Percentiles rank a stretch among this genome's conserved stretches.
Conservation (phyloP, 1,140 invertebrate genomes). For the Heliconius melpomene region DNA sequence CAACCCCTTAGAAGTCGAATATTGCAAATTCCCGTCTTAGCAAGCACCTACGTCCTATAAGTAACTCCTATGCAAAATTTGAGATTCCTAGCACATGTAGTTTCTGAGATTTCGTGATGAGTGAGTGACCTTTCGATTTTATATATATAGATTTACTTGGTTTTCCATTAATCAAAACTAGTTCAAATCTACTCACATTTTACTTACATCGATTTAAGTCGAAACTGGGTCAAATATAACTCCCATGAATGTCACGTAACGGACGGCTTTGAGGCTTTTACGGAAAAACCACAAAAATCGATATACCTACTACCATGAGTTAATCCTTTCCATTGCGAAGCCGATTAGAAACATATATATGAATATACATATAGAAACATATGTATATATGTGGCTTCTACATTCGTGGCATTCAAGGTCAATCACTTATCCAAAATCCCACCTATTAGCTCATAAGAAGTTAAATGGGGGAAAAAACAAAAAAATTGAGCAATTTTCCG, state of each 20-base stretch:
- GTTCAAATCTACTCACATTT: background rate
- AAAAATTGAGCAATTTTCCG: no score
- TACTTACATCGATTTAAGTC: conserved; percentile 20
- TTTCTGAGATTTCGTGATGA: no score
- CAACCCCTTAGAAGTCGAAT: no score
- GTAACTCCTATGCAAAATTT: no score
- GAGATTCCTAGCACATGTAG: no score
- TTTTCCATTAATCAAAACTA: background rate
- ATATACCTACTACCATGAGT: conserved; percentile 15
- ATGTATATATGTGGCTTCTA: background rate
- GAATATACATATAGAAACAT: background rate
- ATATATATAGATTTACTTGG: no score
- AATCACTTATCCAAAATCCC: no score
- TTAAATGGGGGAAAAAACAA: background rate
- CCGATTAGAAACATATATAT: background rate
- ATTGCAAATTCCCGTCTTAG: no score
- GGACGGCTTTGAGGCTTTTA: conserved; percentile 12
- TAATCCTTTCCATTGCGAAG: conserved; percentile 23
- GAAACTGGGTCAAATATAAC: conserved; percentile 27
- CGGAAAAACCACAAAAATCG: conserved; percentile 31
- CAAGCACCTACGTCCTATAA: no score
- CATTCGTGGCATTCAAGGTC: background rate
- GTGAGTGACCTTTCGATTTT: no score
- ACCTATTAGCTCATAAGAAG: no score
- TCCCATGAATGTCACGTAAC: conserved; percentile 27